Evolutionary conservation across 2,888 invertebrate genomes (phyloP).

Genomic region (Oligia latruncula): DNA sequence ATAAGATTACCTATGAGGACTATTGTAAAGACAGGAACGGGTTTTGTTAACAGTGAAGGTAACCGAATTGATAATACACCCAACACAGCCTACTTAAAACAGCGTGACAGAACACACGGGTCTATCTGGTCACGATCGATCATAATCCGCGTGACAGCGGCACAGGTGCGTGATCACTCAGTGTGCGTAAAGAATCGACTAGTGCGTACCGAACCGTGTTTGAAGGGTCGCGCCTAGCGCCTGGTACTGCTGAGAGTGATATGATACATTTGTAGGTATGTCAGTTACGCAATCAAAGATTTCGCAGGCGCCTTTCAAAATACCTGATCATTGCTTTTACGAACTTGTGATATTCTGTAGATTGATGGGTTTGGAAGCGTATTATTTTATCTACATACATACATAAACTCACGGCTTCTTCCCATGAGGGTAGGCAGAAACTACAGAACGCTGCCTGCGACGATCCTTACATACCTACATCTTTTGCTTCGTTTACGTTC

Average conservation of each 20-base stretch:
- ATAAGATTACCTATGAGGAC: background rate
- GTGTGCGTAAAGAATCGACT: conserved; percentile 52
- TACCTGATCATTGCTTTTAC: background rate
- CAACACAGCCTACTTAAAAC: background rate
- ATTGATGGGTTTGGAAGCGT: background rate
- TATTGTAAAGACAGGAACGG: background rate
- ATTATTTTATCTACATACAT: background rate
- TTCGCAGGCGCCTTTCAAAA: background rate
- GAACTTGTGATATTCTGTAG: background rate
- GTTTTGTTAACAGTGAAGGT: background rate
- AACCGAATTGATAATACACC: background rate
- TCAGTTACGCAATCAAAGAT: background rate
- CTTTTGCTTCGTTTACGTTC: background rate
- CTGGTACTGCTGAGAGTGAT: background rate
- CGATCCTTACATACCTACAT: background rate
- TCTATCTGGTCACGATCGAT: conserved; percentile 51
- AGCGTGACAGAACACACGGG: conserved; percentile 22
- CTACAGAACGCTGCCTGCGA: background rate
- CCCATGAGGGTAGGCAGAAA: background rate
- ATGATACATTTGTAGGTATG: conserved; percentile 3
- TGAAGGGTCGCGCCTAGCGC: conserved; percentile 35
- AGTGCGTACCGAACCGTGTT: conserved; percentile 34
- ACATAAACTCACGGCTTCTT: too few relatives aligned
- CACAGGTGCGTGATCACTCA: conserved; percentile 59
- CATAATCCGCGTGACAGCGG: conserved; percentile 46